Base-by-base conservation (phyloP, 2,797 vertebrate species). In the Danio aesculapii region DNA sequence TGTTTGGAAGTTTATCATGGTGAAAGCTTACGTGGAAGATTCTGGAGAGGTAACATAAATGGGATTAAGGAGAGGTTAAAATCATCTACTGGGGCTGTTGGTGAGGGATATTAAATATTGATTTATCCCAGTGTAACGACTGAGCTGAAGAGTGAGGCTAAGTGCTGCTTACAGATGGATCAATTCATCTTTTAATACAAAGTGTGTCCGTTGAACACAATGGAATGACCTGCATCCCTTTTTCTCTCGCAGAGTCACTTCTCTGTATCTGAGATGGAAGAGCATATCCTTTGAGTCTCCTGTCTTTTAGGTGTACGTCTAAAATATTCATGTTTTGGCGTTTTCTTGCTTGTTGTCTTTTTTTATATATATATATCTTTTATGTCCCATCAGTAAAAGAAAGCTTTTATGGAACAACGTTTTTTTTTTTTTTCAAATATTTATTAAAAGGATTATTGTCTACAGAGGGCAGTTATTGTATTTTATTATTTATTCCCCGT, bases 81-180 rank as follows among this genome's bases (percentile, higher is more conserved):
- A 95, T 95, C 93, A 96, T 95, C 93, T 93, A 90, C 89, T 89
- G 88, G 86, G 89, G 92, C 92, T 94, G 89, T 96, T 92, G 93
- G 92, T 90, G 88, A 88, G 87, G 92, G 94, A 94, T 96, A 97
- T 96, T 97, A 97, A 96, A 95, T 96, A 96, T 95, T 97, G 95
- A 96, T 96, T 96, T 97, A 95, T 95, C 89, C 93, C 91, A 85
- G 91, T 94, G 90, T 93, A 94, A 94, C 92, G 92, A 94, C 94
- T 88, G 79, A 91, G 88, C 86, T 92, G 92, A 92, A 93, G 92
- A 95, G 93, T 95, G 91, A 94, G 90, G 91, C 94, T 96, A 95
- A 96, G 95, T 96, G 95, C 94, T 95, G 91, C 93, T 95, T 94
- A 90, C 89, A 92, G 92, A 96, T 94, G 94, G 93, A 95, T 95